phyloP scores from a whole-genome alignment of 2,113 vertebrate species.

The Phocoena sinus region DNA sequence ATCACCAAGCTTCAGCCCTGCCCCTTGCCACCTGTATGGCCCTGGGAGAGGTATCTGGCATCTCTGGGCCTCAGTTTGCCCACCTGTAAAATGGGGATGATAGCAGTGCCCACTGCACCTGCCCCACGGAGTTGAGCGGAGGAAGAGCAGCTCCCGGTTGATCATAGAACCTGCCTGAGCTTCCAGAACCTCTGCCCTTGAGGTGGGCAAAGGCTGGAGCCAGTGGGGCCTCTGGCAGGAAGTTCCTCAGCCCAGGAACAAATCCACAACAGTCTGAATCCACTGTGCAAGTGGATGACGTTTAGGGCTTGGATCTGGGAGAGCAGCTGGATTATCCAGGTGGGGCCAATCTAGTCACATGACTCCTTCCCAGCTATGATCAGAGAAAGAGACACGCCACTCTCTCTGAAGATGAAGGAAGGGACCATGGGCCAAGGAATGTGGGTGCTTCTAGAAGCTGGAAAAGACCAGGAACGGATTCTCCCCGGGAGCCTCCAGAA shows the following conservation, averaged over 20 bases:
- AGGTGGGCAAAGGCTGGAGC: neutral
- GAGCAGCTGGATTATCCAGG: neutral
- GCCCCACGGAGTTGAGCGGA: neutral
- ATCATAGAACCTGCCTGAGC: neutral
- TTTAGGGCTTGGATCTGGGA: too few species aligned
- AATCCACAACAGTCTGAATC: neutral
- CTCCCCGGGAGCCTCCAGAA: neutral
- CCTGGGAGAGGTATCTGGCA: neutral
- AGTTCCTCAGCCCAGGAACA: neutral
- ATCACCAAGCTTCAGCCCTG: neutral
- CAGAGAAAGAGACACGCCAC: fast-evolving
- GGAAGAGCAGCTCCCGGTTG: neutral
- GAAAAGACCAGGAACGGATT: neutral
- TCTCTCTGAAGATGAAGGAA: neutral
- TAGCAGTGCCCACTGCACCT: neutral
- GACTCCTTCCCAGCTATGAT: neutral
- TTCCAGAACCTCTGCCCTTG: neutral
- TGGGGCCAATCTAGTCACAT: fast-evolving
- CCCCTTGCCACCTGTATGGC: neutral
- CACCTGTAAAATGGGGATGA: neutral
- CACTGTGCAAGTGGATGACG: neutral
- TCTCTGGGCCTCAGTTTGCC: neutral
- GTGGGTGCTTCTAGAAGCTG: neutral
- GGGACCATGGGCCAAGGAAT: fast-evolving
- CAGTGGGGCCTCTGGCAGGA: neutral